Percentiles rank a stretch among this genome's conserved stretches.
phyloP scores from a whole-genome alignment of 2,113 vertebrate species.

The Catharus minimus region DNA sequence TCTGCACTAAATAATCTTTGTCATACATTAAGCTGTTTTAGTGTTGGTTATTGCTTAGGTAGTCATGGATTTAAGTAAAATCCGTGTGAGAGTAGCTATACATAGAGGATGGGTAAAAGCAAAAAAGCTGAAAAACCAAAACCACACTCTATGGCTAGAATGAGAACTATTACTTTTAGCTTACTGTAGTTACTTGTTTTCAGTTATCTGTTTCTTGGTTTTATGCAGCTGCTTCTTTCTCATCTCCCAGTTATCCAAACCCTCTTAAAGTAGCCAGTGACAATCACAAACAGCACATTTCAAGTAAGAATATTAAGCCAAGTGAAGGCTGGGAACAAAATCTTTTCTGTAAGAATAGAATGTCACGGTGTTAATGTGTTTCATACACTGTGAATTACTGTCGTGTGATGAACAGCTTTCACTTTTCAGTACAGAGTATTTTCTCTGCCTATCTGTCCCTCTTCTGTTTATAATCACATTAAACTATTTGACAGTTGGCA shows the following conservation, averaged over 20 bases:
- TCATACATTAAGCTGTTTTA: background rate
- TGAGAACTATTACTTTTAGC: background rate
- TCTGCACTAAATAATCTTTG: background rate
- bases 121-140: background rate
- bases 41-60: background rate
- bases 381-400: conserved; percentile 50
- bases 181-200: background rate
- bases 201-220: background rate
- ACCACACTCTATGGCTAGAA: background rate
- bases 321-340: background rate
- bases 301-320: background rate
- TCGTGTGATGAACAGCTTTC: conserved; percentile 50
- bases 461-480: conserved; percentile 53
- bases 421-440: conserved; percentile 47
- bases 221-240: background rate
- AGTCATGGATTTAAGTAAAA: background rate
- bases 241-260: background rate
- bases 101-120: background rate
- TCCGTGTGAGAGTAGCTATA: background rate
- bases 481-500: conserved; percentile 13
- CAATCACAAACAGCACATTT: background rate
- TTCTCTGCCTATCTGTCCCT: conserved; percentile 38
- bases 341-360: conserved; percentile 37
- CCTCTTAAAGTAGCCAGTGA: background rate
- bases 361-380: conserved; percentile 37